These are phyloP conservation scores for Tolmerus cingulatus DNA, from an alignment of 2,888 invertebrate species.

Conservation along the genomic window DNA sequence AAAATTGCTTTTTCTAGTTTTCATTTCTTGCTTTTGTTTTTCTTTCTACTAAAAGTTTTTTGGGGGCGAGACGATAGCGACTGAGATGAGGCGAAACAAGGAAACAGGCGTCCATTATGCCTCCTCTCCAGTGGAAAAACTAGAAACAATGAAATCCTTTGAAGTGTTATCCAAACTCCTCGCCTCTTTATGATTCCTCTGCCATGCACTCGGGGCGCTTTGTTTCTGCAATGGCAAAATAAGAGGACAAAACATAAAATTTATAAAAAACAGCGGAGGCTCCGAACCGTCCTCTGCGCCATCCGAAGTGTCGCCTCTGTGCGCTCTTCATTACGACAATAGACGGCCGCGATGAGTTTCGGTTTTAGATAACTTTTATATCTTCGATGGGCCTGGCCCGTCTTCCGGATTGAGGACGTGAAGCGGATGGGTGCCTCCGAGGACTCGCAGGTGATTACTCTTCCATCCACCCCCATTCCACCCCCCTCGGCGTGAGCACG, in stretches of 20 bases:
- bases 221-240: conserved; percentile 5
- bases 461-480: not conserved
- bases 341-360: conserved; percentile 22
- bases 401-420: not conserved
- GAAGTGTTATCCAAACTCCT: conserved; percentile 38
- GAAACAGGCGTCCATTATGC: conserved; percentile 35
- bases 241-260: conserved; percentile 21
- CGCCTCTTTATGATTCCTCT: conserved; percentile 6
- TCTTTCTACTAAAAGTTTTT: conserved; percentile 23
- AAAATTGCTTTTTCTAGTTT: conserved; percentile 42
- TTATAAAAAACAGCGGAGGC: not conserved
- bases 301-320: conserved; percentile 14
- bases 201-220: not conserved
- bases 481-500: not conserved
- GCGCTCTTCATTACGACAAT: conserved; percentile 33
- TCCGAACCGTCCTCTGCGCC: not conserved
- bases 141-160: conserved; percentile 42
- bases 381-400: not conserved
- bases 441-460: not conserved
- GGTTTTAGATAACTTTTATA: conserved; percentile 6
- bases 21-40: conserved; percentile 40
- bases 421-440: not conserved
- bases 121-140: conserved; percentile 26
- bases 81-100: conserved; percentile 35
- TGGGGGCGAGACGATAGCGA: conserved; percentile 30